phyloP scores from a whole-genome alignment of 2,113 vertebrate genomes.

The Irena cyanogastra region DNA sequence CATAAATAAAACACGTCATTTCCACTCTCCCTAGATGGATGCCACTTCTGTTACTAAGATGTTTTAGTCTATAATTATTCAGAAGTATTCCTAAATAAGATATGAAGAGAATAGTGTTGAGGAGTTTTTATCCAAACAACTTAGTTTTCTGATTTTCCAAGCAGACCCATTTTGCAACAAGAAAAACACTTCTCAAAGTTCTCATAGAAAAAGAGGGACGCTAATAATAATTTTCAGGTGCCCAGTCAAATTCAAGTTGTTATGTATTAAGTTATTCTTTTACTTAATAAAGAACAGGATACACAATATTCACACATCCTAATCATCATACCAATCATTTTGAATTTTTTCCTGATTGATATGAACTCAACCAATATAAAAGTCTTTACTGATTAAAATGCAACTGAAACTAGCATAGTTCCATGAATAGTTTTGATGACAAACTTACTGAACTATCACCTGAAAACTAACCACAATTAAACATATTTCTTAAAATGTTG shows the following conservation, averaged over 20 bases:
- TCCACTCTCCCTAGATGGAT: not conserved
- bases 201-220: not conserved
- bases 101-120: not conserved
- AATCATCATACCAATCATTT: not conserved
- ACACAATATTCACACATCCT: not conserved
- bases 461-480: not conserved
- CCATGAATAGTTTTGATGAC: not conserved
- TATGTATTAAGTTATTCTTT: not conserved
- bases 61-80: not conserved
- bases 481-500: not conserved
- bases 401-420: not conserved
- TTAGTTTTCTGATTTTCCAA: not conserved
- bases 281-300: not conserved
- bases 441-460: not conserved
- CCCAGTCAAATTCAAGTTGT: not conserved
- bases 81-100: not conserved
- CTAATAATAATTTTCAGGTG: not conserved
- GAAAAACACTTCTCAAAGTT: not conserved
- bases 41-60: not conserved
- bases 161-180: not conserved
- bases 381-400: not conserved
- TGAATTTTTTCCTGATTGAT: not conserved
- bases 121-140: rapidly evolving
- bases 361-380: not conserved
- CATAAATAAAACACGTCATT: not conserved